These are phyloP conservation scores for Microcebus griseorufus DNA, from an alignment of 2,113 vertebrate genomes.

Conservation along the genomic window DNA sequence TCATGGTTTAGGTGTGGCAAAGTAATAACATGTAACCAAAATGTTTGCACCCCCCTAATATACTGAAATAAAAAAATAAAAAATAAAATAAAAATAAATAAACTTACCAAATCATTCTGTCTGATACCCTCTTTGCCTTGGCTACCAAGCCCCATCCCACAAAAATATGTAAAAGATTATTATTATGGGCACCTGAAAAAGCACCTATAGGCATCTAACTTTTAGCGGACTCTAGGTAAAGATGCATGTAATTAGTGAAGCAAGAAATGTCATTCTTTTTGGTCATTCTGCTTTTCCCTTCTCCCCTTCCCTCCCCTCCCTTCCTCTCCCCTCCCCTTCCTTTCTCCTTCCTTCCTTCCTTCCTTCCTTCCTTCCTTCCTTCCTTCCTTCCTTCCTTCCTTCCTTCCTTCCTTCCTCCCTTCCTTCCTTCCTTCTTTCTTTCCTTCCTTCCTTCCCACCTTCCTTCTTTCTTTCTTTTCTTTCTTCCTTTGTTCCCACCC, in stretches of 20 bases:
- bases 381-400: accelerated
- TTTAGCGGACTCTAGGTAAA: background rate
- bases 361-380: accelerated
- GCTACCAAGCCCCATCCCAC: background rate
- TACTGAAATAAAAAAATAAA: too few relatives aligned
- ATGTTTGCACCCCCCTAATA: too few relatives aligned
- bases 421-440: too few relatives aligned
- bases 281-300: background rate
- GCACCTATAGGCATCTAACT: background rate
- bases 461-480: accelerated
- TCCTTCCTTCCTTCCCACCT: background rate
- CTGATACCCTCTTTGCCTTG: background rate
- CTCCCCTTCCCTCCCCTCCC: too few relatives aligned
- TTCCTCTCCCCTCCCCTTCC: accelerated
- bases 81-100: too few relatives aligned
- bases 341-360: too few relatives aligned
- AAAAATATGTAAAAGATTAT: background rate
- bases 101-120: background rate
- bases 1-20: too few relatives aligned
- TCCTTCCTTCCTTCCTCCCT: accelerated
- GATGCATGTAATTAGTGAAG: background rate
- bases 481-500: accelerated
- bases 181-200: background rate
- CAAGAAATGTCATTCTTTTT: background rate
- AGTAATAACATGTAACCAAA: too few relatives aligned